Conservation (phyloP, 2,113 vertebrate genomes). For the Dipodomys spectabilis region DNA sequence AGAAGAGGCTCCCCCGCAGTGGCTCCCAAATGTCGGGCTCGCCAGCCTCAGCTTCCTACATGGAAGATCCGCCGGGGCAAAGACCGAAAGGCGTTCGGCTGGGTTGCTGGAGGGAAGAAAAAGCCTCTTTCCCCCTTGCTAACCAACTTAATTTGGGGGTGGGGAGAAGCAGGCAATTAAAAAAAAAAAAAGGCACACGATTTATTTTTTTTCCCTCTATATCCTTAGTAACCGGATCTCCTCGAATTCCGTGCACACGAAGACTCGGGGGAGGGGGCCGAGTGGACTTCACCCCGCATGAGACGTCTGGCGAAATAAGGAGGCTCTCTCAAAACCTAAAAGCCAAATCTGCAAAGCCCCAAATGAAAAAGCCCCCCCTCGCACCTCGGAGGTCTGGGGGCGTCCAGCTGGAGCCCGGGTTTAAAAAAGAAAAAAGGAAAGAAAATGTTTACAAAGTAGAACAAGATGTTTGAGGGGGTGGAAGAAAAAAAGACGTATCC, state of each 20-base stretch:
- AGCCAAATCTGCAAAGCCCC: constrained; percentile 69
- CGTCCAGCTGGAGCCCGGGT: constrained; percentile 29
- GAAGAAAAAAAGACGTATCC: constrained; percentile 84
- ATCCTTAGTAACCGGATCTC: constrained; percentile 84
- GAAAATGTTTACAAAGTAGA: constrained; percentile 80
- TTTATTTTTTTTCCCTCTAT: constrained; percentile 81
- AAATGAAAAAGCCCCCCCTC: constrained; percentile 67
- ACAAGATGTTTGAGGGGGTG: constrained; percentile 66
- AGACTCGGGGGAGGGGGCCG: constrained; percentile 66
- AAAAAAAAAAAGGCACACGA: constrained; percentile 78
- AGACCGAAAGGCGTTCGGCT: constrained; percentile 58
- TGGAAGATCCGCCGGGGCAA: constrained; percentile 70
- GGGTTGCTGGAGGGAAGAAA: constrained; percentile 57
- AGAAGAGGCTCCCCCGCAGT: constrained; percentile 71
- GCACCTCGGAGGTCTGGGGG: constrained; percentile 70
- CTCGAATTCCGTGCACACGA: constrained; percentile 79
- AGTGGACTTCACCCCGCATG: constrained; percentile 64
- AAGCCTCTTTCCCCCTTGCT: constrained; percentile 78
- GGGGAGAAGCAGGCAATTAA: constrained; percentile 81
- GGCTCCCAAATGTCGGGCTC: constrained; percentile 76
- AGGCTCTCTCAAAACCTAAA: constrained; percentile 49
- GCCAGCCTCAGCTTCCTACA: constrained; percentile 81
- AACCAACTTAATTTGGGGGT: constrained; percentile 84
- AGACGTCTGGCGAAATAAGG: constrained; percentile 66
- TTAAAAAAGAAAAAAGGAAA: constrained; percentile 26